Evolutionary conservation across 2,113 vertebrate species (phyloP).

Genomic region (Empidonax alnorum): DNA sequence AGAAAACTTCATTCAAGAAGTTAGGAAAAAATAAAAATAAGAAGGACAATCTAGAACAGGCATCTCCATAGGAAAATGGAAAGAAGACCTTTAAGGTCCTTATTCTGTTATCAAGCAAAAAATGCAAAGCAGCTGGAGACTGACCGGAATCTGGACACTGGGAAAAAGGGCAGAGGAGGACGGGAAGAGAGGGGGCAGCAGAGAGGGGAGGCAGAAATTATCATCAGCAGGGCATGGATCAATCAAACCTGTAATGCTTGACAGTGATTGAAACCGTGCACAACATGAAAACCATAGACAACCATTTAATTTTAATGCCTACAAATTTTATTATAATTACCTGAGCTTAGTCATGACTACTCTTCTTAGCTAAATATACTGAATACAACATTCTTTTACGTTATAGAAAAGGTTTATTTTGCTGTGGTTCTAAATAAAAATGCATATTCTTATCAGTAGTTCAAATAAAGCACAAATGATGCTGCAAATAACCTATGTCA

Average conservation of each 20-base stretch:
- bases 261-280: not conserved
- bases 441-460: not conserved
- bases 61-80: not conserved
- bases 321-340: not conserved
- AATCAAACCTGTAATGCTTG: not conserved
- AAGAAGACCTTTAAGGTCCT: not conserved
- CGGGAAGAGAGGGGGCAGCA: not conserved
- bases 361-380: not conserved
- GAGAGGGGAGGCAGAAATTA: not conserved
- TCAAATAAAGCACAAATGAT: not conserved
- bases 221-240: not conserved
- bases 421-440: not conserved
- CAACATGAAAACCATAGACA: not conserved
- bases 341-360: not conserved
- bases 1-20: not conserved
- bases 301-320: not conserved
- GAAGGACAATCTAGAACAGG: not conserved
- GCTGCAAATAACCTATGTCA: not conserved
- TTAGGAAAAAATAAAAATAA: not conserved
- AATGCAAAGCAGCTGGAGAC: not conserved
- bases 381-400: not conserved
- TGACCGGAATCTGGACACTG: not conserved
- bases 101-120: not conserved
- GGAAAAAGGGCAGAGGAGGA: not conserved
- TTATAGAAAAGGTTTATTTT: not conserved